Evolutionary conservation across 2,113 vertebrate species (phyloP), one percentile per base, ranked within the genome.

Genomic region (Xiphophorus maculatus): DNA sequence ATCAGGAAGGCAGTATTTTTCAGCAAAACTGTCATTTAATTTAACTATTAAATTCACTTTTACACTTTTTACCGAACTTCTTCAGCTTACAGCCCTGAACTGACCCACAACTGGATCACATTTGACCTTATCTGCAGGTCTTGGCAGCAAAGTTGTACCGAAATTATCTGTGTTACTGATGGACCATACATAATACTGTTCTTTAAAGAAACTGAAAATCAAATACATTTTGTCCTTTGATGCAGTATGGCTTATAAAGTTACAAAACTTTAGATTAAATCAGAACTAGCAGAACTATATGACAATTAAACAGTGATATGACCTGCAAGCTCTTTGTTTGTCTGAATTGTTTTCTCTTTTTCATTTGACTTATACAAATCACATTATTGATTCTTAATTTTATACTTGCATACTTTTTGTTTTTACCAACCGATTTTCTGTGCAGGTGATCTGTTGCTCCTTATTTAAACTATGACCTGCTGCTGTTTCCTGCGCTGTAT

Each of bases 401-500:
- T n/a, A n/a, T 2, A 11, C 51, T 29, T 69, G 61, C 4, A 51
- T 64, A 81, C 73, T 9, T 74, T 67, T 15, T 42, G 12, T 42
- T 42, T 40, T 12, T 12, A 40, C 10, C 66, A 69, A 72, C 60
- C 72, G 25, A 54, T 62, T 32, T 11, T 42, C 28, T 19, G 28
- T 29, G 0, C 35, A 65, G 25, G 13, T 73, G 3, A 63, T 33
- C 17, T 27, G 6, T 2, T 71, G 61, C 22, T 68, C 29, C 15
- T 32, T 40, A 42, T 54, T 71, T 62, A 76, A 76, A 66, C 5
- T 28, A 9, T 72, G 42, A 69, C 40, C 14, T 51, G n/a, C 30
- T 61, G n/a, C 30, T 61, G 61, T 44, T 77, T 64, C 28, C 62
- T 9, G 60, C 11, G 3, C 2, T 74, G 61, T 87, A 83, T 91